Evolutionary conservation across 2,797 vertebrate genomes (phyloP).

Genomic region (Discoglossus pictus): DNA sequence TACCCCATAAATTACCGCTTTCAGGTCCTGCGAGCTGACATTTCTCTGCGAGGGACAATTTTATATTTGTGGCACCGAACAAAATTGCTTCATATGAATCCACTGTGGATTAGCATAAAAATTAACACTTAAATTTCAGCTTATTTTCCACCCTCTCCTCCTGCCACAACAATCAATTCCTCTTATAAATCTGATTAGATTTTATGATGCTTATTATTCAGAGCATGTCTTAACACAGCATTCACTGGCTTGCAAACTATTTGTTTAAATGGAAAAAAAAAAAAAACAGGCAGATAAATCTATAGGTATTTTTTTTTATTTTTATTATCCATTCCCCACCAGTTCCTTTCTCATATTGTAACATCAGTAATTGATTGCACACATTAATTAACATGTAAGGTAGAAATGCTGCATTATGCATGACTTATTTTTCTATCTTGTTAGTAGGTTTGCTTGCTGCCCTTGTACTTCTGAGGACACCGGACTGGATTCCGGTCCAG

Average conservation of each 20-base stretch:
- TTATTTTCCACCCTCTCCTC: conserved; percentile 97
- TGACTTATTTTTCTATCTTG: conserved; percentile 87
- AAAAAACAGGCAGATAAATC: conserved; percentile 92
- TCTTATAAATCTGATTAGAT: conserved; percentile 99
- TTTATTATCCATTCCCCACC: conserved; percentile 82
- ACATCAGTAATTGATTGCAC: conserved; percentile 89
- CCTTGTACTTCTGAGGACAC: conserved; percentile 79
- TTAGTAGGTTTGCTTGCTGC: conserved; percentile 78
- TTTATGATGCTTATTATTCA: conserved; percentile 99
- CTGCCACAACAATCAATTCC: conserved; percentile 99
- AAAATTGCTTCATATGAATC: conserved; percentile 98
- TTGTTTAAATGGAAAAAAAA: conserved; percentile 95
- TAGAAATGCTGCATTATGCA: conserved; percentile 84
- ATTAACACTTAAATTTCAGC: conserved; percentile 99
- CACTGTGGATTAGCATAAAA: conserved; percentile 99
- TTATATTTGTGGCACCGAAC: conserved; percentile 95
- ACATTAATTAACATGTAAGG: conserved; percentile 89
- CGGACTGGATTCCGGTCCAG: conserved; percentile 76
- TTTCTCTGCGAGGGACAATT: conserved; percentile 98
- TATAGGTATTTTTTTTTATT: conserved; percentile 80
- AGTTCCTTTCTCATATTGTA: conserved; percentile 78
- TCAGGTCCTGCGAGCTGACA: conserved; percentile 99
- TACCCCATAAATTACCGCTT: conserved; percentile 99
- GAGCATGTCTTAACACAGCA: conserved; percentile 90
- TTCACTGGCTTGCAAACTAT: conserved; percentile 86